These are phyloP conservation scores for Galemys pyrenaicus DNA, from an alignment of 2,113 vertebrate species.

Conservation along the genomic window DNA sequence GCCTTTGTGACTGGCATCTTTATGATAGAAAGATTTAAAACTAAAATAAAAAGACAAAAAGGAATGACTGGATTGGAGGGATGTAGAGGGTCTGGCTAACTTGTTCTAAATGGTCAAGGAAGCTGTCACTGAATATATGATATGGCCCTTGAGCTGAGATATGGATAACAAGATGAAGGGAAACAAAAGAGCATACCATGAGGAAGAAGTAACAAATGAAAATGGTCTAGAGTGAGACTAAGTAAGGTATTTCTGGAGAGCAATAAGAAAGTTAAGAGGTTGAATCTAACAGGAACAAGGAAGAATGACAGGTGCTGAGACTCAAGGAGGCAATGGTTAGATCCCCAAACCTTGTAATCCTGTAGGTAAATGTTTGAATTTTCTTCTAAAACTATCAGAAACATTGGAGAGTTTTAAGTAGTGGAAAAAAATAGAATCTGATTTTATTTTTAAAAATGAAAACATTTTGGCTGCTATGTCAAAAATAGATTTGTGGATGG, in stretches of 20 bases:
- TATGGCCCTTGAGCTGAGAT: background rate
- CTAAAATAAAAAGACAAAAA: background rate
- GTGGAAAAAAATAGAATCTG: background rate
- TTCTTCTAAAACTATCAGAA: background rate
- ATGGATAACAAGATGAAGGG: background rate
- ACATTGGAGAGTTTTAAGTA: background rate
- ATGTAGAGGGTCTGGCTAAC: no score
- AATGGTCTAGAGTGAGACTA: background rate
- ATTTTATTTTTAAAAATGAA: slow-evolving; percentile 6
- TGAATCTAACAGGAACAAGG: background rate
- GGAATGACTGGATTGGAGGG: no score
- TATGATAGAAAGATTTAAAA: no score
- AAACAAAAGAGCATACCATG: background rate
- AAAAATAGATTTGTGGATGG: background rate
- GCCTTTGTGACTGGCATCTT: no score
- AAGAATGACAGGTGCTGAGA: background rate
- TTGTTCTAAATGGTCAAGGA: background rate
- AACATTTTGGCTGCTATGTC: background rate
- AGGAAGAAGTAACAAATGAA: background rate
- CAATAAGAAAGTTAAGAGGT: background rate
- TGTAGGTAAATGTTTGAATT: background rate
- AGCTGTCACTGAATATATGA: background rate
- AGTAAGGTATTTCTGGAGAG: background rate
- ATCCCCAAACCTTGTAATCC: background rate
- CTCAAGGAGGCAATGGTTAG: accelerated